phyloP scores from a whole-genome alignment of 2,113 vertebrate species.

The Centrocercus urophasianus region DNA sequence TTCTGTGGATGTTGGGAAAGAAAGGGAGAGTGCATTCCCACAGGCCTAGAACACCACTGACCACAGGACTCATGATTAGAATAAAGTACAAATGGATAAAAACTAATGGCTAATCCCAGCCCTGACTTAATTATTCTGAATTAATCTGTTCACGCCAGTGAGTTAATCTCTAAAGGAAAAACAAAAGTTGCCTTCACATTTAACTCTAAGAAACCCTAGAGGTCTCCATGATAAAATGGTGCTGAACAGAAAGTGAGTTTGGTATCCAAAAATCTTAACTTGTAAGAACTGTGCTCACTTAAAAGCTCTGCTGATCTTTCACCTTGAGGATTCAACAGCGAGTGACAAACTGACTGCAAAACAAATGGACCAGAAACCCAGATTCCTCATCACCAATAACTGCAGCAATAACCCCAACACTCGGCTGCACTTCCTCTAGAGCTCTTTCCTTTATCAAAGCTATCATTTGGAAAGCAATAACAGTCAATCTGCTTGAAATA shows the following conservation, averaged over 20 bases:
- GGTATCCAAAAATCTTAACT: background rate
- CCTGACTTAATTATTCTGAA: constrained; percentile 4
- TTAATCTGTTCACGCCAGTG: background rate
- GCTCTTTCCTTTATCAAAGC: constrained; percentile 36
- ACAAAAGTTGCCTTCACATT: background rate
- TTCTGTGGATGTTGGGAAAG: background rate
- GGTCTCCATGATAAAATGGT: background rate
- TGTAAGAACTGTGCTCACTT: background rate
- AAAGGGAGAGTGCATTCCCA: background rate
- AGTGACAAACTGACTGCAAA: constrained; percentile 51
- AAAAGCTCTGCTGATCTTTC: constrained; percentile 34
- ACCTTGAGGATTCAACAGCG: constrained; percentile 56
- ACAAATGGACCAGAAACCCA: constrained; percentile 38
- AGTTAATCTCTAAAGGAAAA: constrained; percentile 28
- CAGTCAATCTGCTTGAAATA: constrained; percentile 31
- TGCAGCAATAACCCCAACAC: background rate
- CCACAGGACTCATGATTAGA: background rate
- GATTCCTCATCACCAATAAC: constrained; percentile 11
- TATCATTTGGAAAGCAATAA: constrained; percentile 33
- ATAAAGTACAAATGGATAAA: background rate
- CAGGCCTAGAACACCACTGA: background rate
- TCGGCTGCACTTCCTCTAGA: constrained; percentile 39
- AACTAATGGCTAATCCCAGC: background rate
- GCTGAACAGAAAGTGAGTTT: background rate
- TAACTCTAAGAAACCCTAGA: background rate